Evolutionary conservation across 2,797 vertebrate species (phyloP), one percentile per base, ranked within the genome.

Genomic region (Amphiprion clarkii): DNA sequence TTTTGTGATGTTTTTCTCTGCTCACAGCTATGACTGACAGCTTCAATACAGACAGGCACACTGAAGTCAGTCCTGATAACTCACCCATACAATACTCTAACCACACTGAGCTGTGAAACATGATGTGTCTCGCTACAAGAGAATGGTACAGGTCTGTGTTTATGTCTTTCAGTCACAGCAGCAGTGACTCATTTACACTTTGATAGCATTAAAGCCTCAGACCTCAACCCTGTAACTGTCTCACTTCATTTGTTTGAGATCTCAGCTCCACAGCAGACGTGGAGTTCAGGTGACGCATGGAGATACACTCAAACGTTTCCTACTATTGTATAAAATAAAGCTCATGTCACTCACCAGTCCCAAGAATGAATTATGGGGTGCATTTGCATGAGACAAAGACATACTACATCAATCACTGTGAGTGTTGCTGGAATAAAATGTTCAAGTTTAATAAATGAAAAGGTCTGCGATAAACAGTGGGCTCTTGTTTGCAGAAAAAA

Each of bases 351-450:
- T 44, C n/a, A 14, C 23, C 6, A 51, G 44, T 58, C 14, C 10
- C 4, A 27, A 49, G 42, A 71, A 40, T 77, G 44, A 80, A 57
- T 83, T 74, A 74, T 46, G 21, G 55, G 67, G 68, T 33, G 36
- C 23, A 73, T 81, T 70, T 65, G 21, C 44, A 66, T 23, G 46
- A 80, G 77, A 71, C 78, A 81, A 84, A 53, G 13, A 61, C 60
- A 71, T 25, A 51, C 33, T 76, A 16, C 56, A 66, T 73, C 74
- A 75, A 33, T 29, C 19, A 42, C 40, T 60, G 13, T 19, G 58
- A 6, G 62, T 59, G 61, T 44, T 10, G 48, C 8, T 21, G 17
- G 33, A 23, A 66, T n/a, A 39, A 31, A 57, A 31, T 40, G 10
- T n/a, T 42, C 10, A 19, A 9, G 36, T 12, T 39, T 39, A 39